Conservation (phyloP, 2,797 vertebrate species). For the Brotogeris chrysoptera region DNA sequence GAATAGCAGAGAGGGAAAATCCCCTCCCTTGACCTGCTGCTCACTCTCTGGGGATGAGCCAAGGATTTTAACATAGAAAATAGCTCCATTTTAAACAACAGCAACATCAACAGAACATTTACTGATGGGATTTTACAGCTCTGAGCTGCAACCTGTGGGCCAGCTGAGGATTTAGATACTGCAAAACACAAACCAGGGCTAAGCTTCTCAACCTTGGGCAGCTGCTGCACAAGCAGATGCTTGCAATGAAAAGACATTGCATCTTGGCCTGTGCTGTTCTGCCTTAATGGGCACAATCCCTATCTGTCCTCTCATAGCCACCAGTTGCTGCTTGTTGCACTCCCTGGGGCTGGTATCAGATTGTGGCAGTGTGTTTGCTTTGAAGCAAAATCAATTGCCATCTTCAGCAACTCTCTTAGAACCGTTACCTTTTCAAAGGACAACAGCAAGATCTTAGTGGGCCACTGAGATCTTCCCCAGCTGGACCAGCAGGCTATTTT, state of each 20-base stretch:
- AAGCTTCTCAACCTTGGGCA: fast-evolving
- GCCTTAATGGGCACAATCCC: background rate
- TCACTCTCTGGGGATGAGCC: background rate
- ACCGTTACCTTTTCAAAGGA: fast-evolving
- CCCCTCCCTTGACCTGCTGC: background rate
- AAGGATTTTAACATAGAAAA: background rate
- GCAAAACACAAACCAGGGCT: background rate
- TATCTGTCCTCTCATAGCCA: background rate
- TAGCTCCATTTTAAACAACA: background rate
- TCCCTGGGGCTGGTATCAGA: background rate
- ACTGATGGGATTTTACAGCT: background rate
- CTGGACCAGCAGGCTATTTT: background rate
- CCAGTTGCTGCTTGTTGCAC: fast-evolving
- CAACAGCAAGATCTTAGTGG: background rate
- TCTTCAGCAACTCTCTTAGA: background rate
- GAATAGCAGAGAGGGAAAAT: background rate
- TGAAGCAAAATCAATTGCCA: background rate
- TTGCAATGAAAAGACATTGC: fast-evolving
- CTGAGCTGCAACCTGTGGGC: background rate
- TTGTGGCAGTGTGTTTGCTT: fast-evolving
- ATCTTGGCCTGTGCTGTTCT: fast-evolving
- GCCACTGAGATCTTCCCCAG: background rate
- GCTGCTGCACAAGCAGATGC: background rate
- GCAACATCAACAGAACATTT: background rate
- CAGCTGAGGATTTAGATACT: background rate